These are phyloP conservation scores for Zaprionus taronus DNA, from an alignment of 1,140 invertebrate species.

Conservation along the genomic window DNA sequence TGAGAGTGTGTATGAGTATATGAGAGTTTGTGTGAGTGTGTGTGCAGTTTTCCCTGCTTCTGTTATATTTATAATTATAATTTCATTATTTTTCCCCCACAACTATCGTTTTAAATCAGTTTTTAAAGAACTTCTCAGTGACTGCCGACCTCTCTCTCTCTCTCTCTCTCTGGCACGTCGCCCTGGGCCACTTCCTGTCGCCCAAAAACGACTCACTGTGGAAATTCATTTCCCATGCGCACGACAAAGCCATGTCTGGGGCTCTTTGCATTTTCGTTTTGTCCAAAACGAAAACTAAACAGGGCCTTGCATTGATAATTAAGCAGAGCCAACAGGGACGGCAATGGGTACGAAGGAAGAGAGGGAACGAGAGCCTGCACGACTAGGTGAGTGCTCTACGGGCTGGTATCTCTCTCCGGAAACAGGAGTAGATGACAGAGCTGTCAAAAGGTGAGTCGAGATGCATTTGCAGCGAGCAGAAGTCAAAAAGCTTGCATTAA, in stretches of 20 bases:
- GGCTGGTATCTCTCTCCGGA: background rate
- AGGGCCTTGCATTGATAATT: conserved; percentile 78
- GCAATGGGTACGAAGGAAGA: background rate
- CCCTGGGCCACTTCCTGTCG: conserved; percentile 71
- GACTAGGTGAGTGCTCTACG: conserved; percentile 12
- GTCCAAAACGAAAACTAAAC: conserved; percentile 67
- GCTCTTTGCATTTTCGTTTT: conserved; percentile 51
- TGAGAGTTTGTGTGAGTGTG: conserved; percentile 36
- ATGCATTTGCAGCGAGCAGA: background rate
- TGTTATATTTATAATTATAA: conserved; percentile 69
- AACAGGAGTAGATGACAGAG: background rate
- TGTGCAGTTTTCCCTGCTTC: conserved; percentile 42
- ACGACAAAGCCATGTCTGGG: conserved; percentile 71
- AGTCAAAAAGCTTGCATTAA: background rate
- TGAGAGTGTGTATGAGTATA: conserved; percentile 14
- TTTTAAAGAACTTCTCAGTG: conserved; percentile 41
- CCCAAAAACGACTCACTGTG: conserved; percentile 52
- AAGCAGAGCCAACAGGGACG: conserved; percentile 52
- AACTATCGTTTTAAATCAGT: conserved; percentile 56
- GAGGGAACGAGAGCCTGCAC: conserved; percentile 19
- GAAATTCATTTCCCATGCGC: conserved; percentile 74
- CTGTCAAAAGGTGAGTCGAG: background rate
- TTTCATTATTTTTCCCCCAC: conserved; percentile 50
- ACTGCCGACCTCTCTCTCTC: conserved; percentile 2
- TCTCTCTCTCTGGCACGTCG: conserved; percentile 17